Percentiles rank a stretch among this genome's conserved stretches.
phyloP scores from a whole-genome alignment of 2,888 invertebrate species.

The Cerastis leucographa region DNA sequence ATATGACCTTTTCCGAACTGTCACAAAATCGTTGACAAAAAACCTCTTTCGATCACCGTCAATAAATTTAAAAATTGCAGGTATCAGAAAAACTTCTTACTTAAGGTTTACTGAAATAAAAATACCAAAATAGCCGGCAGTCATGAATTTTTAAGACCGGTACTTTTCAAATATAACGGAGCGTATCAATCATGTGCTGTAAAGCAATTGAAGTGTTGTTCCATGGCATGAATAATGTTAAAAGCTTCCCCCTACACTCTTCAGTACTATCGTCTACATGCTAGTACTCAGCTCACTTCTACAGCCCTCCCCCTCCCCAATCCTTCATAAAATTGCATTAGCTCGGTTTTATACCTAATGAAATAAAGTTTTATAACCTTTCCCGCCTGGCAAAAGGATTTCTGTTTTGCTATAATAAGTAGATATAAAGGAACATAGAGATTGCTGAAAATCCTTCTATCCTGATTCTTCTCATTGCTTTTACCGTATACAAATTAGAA shows the following conservation, averaged over 20 bases:
- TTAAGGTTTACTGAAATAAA: slow-evolving; percentile 8
- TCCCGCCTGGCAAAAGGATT: background rate
- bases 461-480: background rate
- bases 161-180: slow-evolving; percentile 29
- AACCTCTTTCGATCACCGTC: background rate
- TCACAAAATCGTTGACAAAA: background rate
- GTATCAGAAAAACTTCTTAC: background rate
- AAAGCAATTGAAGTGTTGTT: slow-evolving; percentile 50
- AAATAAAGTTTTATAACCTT: slow-evolving; percentile 13
- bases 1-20: background rate
- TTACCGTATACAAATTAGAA: background rate
- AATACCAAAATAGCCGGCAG: slow-evolving; percentile 8
- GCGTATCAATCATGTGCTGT: slow-evolving; percentile 53
- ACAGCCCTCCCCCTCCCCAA: slow-evolving; percentile 18
- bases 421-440: background rate
- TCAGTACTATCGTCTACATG: background rate
- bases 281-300: slow-evolving; percentile 17
- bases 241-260: slow-evolving; percentile 39
- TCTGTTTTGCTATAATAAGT: background rate
- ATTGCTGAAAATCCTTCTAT: background rate
- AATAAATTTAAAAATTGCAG: background rate
- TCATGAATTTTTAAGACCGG: slow-evolving; percentile 19
- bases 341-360: slow-evolving; percentile 17
- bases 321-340: slow-evolving; percentile 44
- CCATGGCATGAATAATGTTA: slow-evolving; percentile 34